These are phyloP conservation scores for Drosophila nannoptera DNA, from an alignment of 1,140 invertebrate genomes.

Conservation along the genomic window DNA sequence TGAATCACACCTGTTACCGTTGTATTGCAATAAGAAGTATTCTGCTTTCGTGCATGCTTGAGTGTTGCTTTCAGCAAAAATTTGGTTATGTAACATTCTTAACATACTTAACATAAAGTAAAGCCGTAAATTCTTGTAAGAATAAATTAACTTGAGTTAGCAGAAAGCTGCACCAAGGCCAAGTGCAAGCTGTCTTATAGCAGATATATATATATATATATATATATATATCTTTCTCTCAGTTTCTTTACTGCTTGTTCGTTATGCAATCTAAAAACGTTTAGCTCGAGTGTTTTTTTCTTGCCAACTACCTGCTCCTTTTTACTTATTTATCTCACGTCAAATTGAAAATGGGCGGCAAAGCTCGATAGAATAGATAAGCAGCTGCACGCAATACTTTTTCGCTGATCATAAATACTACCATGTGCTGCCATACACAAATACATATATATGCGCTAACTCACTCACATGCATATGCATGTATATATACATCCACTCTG, in stretches of 20 bases:
- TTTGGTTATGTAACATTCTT: background rate
- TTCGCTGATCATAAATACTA: constrained; percentile 5
- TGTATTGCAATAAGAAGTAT: constrained; percentile 28
- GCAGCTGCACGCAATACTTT: constrained; percentile 2
- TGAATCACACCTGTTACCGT: constrained; percentile 22
- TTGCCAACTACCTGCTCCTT: background rate
- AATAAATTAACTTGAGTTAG: no score
- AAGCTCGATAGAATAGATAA: constrained; percentile 7
- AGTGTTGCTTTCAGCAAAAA: constrained; percentile 3
- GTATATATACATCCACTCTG: background rate
- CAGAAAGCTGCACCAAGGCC: background rate
- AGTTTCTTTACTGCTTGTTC: background rate
- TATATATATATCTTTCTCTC: background rate
- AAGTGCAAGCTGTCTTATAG: background rate
- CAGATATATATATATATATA: background rate
- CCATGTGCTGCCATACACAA: no score
- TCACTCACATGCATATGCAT: background rate
- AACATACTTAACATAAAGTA: no score
- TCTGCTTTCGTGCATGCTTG: background rate
- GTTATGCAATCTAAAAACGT: background rate
- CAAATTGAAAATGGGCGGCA: background rate
- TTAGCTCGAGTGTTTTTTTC: background rate
- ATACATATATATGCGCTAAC: background rate
- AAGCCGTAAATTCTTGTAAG: no score
- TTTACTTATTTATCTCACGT: background rate